Conservation (phyloP, 1,140 invertebrate genomes). For the Delia radicum region DNA sequence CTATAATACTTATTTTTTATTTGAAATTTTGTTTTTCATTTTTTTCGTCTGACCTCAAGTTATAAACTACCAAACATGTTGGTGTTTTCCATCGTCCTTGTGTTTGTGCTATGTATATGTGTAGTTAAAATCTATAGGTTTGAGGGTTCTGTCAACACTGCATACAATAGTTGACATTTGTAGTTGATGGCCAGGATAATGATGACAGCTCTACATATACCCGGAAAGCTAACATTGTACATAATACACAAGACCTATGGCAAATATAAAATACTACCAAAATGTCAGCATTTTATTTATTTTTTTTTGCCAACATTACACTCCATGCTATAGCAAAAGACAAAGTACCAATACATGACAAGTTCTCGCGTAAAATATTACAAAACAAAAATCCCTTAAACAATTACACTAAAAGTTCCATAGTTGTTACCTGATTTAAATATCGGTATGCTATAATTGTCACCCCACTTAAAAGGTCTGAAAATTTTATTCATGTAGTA, state of each 20-base stretch:
- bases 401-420: neutral
- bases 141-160: slow-evolving; percentile 30
- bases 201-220: slow-evolving; percentile 24
- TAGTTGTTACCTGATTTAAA: no score
- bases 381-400: neutral
- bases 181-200: slow-evolving; percentile 27
- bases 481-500: no score
- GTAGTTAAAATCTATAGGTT: slow-evolving; percentile 6
- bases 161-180: slow-evolving; percentile 27
- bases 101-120: neutral
- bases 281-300: neutral
- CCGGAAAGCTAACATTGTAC: neutral
- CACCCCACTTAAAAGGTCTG: no score
- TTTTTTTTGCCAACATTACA: neutral
- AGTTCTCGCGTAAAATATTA: slow-evolving; percentile 2
- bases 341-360: slow-evolving; percentile 11
- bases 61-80: neutral
- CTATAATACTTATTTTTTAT: neutral
- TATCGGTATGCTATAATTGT: no score
- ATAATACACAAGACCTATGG: neutral
- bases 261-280: neutral
- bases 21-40: no score
- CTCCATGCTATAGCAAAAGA: neutral
- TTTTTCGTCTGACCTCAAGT: slow-evolving; percentile 5
- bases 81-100: neutral